These are phyloP conservation scores for Drosophila niveifrons DNA, from an alignment of 2,888 invertebrate genomes.

Conservation along the genomic window DNA sequence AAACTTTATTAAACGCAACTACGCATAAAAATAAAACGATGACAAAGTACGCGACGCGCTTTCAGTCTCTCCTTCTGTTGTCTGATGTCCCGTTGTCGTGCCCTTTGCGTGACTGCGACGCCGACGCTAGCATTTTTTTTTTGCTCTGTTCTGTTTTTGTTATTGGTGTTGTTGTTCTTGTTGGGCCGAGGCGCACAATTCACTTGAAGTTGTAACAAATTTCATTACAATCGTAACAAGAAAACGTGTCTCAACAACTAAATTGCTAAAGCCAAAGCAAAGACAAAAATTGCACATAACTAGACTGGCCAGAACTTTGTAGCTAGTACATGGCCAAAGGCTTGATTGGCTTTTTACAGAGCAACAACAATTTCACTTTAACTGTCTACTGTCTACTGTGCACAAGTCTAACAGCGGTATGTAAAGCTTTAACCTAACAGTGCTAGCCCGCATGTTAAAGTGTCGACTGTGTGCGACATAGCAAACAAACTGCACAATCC, in stretches of 20 bases:
- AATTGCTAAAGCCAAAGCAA: constrained; percentile 69
- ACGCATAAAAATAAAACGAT: constrained; percentile 79
- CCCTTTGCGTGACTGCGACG: constrained; percentile 54
- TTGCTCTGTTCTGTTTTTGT: neutral
- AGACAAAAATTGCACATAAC: constrained; percentile 61
- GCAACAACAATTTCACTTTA: constrained; percentile 24
- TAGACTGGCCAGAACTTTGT: constrained; percentile 29
- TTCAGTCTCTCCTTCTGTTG: constrained; percentile 40
- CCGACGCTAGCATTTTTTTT: constrained; percentile 50
- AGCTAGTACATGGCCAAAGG: constrained; percentile 42
- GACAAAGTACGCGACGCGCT: constrained; percentile 76
- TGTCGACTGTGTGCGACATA: neutral
- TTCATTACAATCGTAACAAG: constrained; percentile 81
- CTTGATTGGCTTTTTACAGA: constrained; percentile 68
- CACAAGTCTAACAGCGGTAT: constrained; percentile 1
- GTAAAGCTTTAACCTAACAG: constrained; percentile 27
- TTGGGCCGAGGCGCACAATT: constrained; percentile 53
- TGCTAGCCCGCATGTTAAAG: constrained; percentile 26
- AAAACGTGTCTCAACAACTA: constrained; percentile 79
- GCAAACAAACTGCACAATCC: constrained; percentile 1
- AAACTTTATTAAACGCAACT: constrained; percentile 81
- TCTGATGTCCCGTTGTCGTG: constrained; percentile 21
- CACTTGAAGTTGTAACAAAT: constrained; percentile 77
- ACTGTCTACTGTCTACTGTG: constrained; percentile 30
- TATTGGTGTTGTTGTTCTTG: neutral